Evolutionary conservation across 2,113 vertebrate species (phyloP).

Genomic region (Excalfactoria chinensis): DNA sequence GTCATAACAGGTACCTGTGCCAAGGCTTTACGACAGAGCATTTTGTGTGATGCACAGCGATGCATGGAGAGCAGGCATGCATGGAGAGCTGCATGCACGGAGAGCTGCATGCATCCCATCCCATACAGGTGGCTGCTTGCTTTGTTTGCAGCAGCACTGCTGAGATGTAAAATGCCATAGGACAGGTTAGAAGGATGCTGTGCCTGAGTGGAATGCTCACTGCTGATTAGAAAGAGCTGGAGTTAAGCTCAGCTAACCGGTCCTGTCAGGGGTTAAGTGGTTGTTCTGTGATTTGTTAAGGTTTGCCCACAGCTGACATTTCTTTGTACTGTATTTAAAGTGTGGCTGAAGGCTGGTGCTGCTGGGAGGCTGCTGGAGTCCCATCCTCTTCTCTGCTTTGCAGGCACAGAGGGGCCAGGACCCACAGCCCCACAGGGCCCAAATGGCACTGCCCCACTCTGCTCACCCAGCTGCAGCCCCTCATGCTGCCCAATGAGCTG

Average conservation of each 20-base stretch:
- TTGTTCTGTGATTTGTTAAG: not conserved
- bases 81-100: accelerated
- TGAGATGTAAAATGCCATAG: too few relatives aligned
- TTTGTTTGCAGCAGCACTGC: too few relatives aligned
- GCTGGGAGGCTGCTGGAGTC: not conserved
- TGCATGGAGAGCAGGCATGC: not conserved
- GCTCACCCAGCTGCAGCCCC: not conserved
- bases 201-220: not conserved
- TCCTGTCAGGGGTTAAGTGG: not conserved
- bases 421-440: too few relatives aligned
- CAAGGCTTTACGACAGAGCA: not conserved
- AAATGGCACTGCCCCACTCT: too few relatives aligned
- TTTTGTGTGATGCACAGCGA: not conserved
- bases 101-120: accelerated
- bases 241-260: not conserved
- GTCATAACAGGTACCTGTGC: not conserved
- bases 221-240: not conserved
- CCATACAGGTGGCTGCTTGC: not conserved
- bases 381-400: not conserved
- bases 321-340: not conserved
- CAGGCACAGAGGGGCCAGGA: too few relatives aligned
- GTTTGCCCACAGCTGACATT: not conserved
- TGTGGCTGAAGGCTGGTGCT: not conserved
- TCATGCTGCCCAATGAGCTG: not conserved
- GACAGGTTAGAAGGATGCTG: not conserved